Evolutionary conservation across 2,113 vertebrate genomes (phyloP).

Genomic region (Thinocorus orbignyianus): DNA sequence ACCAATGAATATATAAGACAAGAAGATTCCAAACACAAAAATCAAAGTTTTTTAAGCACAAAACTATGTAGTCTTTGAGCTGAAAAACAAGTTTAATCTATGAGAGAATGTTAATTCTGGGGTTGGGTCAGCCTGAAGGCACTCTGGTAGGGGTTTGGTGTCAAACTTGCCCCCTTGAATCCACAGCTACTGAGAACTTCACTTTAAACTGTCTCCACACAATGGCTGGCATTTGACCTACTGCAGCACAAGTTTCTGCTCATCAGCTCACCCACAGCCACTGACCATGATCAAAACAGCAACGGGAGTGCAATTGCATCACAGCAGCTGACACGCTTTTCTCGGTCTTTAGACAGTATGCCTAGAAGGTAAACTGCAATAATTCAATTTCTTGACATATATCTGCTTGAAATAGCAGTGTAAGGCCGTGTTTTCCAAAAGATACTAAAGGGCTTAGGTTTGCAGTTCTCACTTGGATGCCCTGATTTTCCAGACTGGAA

Average conservation of each 20-base stretch:
- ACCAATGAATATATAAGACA: not conserved
- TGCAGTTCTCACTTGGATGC: not conserved
- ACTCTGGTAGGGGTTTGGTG: not conserved
- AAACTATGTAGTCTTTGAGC: not conserved
- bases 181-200: not conserved
- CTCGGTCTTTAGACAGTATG: fast-evolving
- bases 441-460: not conserved
- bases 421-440: not conserved
- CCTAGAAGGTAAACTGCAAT: not conserved
- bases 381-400: not conserved
- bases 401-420: not conserved
- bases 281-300: not conserved
- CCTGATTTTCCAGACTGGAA: not conserved
- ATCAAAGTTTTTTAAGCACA: not conserved
- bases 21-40: not conserved
- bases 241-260: not conserved
- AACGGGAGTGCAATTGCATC: not conserved
- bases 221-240: not conserved
- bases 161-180: not conserved
- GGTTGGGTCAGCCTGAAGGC: not conserved
- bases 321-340: not conserved
- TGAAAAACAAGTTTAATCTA: not conserved
- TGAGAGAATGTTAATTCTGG: not conserved
- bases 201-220: not conserved
- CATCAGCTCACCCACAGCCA: not conserved